Evolutionary conservation across 2,888 invertebrate species (phyloP), one percentile per base, ranked within the genome.

Genomic region (Sminthurinus aureus): DNA sequence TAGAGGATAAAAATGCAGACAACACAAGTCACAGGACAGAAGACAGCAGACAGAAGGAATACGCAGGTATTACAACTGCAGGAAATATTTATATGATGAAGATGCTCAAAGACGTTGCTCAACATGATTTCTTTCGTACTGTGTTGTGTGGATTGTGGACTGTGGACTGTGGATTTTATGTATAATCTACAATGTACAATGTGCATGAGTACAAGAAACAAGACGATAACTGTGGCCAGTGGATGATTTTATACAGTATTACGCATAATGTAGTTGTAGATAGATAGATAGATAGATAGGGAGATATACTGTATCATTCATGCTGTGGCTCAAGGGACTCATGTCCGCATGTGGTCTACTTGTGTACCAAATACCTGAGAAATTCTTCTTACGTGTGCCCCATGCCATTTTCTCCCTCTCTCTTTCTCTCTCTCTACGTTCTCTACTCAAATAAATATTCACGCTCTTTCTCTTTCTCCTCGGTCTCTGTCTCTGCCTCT

Each of bases 341-440:
- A 38, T 66, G 73, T 75, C 81, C 81, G 64, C 75, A 75, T 75
- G 74, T 74, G 81, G 81, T 74, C 81, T 81, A 58, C 51, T 20
- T 20, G 67, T 69, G 80, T 80, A 80, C 73, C 71, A 80, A 80
- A 80, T 80, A 80, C 80, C 80, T 80, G 80, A 80, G 80, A 80
- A 80, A 80, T 80, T 80, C 80, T 69, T 69, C 79, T 71, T 80
- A 81, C 80, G 80, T 81, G 80, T 81, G 80, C 74, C 80, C 80
- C 74, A 74, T 74, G 73, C 74, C 80, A 81, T 74, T 74, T 52
- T 51, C 20, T 67, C n/a, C 4, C 12, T 79, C 79, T 78, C 52
- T 64, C 24, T 73, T n/a, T n/a, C n/a, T n/a, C n/a, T n/a, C n/a
- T n/a, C n/a, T n/a, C n/a, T n/a, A n/a, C n/a, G 74, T 74, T 50